Base-by-base conservation (phyloP, 2,888 invertebrate species). In the Lasioglossum calceatum region DNA sequence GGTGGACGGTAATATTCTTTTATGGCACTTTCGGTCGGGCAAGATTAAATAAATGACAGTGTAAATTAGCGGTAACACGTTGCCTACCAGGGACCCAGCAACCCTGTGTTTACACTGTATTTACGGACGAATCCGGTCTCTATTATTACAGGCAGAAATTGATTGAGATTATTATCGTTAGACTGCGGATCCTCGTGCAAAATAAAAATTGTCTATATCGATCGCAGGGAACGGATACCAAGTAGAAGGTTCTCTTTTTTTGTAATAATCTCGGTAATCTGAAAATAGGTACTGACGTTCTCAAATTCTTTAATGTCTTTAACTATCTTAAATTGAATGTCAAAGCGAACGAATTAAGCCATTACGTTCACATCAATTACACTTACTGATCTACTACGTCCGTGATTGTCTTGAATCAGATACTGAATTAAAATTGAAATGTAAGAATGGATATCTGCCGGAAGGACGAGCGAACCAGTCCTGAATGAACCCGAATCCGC, bases 1-100 rank as follows among this genome's bases (percentile, higher is more conserved):
- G n/a, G n/a, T 58, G 58, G n/a, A 58, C 58, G 58, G n/a, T 58
- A n/a, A 58, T 58, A 58, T 58, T 58, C 58, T 58, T n/a, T 58
- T n/a, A 58, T 58, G n/a, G 58, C n/a, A 58, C 58, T 58, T 58
- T 58, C 12, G 58, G n/a, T n/a, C 12, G n/a, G n/a, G 1, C n/a
- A 1, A 58, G n/a, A 58, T 58, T n/a, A 58, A 58, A 58, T 2
- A 58, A 58, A 58, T n/a, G 58, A 58, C 58, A n/a, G 12, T n/a
- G 16, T 32, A 64, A 64, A 64, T 32, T 64, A 64, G n/a, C 16
- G 32, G 16, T 67, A 42, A n/a, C n/a, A 50, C 16, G 39, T 32
- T 36, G n/a, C n/a, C 10, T 54, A 44, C 16, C 42, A 3, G 32
- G 50, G 7, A 23, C 10, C 54, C 10, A 2, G 54, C 54, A n/a